Percentiles rank a stretch among this genome's conserved stretches.
These are phyloP conservation scores for Acipenser oxyrinchus DNA, from an alignment of 2,797 vertebrate species.

Conservation along the genomic window DNA sequence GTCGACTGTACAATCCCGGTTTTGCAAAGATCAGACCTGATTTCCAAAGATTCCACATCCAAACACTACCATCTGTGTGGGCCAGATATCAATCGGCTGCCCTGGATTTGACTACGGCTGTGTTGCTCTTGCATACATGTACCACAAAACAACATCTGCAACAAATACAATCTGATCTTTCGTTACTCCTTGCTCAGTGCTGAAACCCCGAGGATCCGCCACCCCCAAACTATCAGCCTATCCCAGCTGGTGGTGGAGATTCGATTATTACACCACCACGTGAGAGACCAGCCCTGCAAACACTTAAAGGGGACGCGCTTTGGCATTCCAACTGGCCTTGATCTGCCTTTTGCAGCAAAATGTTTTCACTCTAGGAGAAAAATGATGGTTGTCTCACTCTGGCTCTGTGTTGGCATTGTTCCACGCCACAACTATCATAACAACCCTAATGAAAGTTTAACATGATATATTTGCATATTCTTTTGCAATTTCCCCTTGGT, in stretches of 20 bases:
- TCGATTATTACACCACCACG: constrained; percentile 34
- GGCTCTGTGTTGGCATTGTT: no score
- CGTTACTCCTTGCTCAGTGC: constrained; percentile 24
- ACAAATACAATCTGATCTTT: constrained; percentile 27
- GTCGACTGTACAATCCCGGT: no score
- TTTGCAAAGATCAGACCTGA: constrained; percentile 34
- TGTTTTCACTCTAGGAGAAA: no score
- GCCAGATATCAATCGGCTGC: constrained; percentile 14
- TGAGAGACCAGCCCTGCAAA: constrained; percentile 29
- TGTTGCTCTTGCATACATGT: constrained; percentile 18
- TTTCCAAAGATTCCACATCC: constrained; percentile 37
- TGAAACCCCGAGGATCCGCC: constrained; percentile 26
- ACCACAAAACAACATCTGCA: constrained; percentile 30
- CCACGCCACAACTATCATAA: no score
- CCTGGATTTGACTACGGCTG: constrained; percentile 19
- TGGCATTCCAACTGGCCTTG: background rate
- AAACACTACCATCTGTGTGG: constrained; percentile 39
- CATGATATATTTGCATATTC: no score
- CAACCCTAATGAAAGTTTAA: no score
- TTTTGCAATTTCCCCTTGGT: no score
- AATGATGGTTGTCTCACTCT: no score
- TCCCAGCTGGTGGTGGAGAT: constrained; percentile 57
- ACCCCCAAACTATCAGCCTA: constrained; percentile 63
- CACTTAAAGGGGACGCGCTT: constrained; percentile 18
- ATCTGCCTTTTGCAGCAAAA: no score